Evolutionary conservation across 2,797 vertebrate species (phyloP).

Genomic region (Cuniculus paca): DNA sequence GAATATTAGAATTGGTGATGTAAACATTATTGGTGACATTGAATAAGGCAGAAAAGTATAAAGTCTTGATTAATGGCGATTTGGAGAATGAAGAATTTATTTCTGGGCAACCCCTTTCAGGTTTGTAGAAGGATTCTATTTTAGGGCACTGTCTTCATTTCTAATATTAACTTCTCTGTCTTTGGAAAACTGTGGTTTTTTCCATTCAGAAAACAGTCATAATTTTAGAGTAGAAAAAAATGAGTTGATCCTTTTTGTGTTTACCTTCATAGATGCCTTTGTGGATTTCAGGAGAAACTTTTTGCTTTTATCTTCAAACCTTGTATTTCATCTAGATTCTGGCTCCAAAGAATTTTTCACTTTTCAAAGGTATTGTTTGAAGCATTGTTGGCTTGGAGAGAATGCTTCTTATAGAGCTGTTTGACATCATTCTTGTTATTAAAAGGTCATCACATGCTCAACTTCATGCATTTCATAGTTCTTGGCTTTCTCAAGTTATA

Average conservation of each 20-base stretch:
- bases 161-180: neutral
- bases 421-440: neutral
- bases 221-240: neutral
- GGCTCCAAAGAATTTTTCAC: neutral
- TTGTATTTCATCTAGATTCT: neutral
- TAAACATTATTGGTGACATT: neutral
- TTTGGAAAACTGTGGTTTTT: neutral
- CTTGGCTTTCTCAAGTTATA: neutral
- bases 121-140: neutral
- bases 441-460: neutral
- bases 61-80: neutral
- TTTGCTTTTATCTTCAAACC: neutral
- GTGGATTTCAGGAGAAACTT: neutral
- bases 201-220: neutral
- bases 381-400: neutral
- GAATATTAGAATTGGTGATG: neutral
- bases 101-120: neutral
- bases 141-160: neutral
- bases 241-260: neutral
- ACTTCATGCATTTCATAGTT: neutral
- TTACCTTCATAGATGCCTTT: neutral
- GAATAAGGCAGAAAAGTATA: neutral
- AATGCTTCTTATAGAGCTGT: neutral
- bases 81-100: neutral
- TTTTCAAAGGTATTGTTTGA: neutral